phyloP scores from a whole-genome alignment of 2,113 vertebrate genomes.

The Phocoena phocoena region DNA sequence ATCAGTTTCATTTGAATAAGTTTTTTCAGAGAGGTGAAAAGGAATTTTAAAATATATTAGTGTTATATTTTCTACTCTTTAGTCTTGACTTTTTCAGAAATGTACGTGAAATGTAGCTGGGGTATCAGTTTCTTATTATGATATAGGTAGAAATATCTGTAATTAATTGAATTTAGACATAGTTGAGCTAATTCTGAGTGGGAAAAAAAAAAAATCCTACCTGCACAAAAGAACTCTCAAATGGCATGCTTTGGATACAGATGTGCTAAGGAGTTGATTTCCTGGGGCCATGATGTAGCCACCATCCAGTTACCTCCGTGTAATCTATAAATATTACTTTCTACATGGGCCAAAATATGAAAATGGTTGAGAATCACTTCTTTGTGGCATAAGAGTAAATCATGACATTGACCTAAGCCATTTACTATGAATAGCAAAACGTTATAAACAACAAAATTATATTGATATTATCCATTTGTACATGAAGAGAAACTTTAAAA shows the following conservation, averaged over 20 bases:
- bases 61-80: background rate
- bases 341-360: background rate
- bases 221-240: background rate
- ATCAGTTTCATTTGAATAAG: background rate
- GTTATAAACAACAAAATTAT: background rate
- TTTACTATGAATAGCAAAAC: conserved; percentile 8
- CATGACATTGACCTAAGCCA: background rate
- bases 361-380: background rate
- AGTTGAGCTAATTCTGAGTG: background rate
- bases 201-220: background rate
- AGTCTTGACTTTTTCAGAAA: background rate
- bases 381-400: background rate
- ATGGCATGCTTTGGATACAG: background rate
- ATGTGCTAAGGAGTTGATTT: background rate
- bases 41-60: background rate
- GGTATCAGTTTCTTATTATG: background rate
- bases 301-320: background rate
- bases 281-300: fast-evolving
- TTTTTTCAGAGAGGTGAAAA: background rate
- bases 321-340: background rate
- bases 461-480: background rate
- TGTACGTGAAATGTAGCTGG: background rate
- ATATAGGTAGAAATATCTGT: background rate
- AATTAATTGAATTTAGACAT: background rate
- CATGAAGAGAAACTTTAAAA: background rate